These are phyloP conservation scores for Sycobia sp. DNA, from an alignment of 1,140 invertebrate species.

Conservation along the genomic window DNA sequence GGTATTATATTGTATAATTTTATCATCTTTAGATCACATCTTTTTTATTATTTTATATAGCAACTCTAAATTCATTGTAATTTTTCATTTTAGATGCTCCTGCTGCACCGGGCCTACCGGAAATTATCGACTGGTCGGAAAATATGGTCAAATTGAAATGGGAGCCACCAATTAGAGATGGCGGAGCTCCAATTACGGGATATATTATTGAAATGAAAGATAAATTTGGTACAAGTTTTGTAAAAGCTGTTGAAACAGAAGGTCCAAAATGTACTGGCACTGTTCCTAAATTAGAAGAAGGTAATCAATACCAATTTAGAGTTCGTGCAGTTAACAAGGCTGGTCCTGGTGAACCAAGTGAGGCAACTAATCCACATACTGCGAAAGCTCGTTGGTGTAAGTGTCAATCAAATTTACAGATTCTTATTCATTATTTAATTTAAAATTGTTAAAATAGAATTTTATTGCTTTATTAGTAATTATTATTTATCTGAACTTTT, in stretches of 20 bases:
- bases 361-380: slow-evolving; percentile 92
- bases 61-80: background rate
- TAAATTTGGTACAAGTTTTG: slow-evolving; percentile 70
- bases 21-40: background rate
- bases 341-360: slow-evolving; percentile 92
- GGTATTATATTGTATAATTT: slow-evolving; percentile 60
- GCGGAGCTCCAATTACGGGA: slow-evolving; percentile 93
- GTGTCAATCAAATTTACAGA: slow-evolving; percentile 51
- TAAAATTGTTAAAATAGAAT: too few relatives aligned
- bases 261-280: slow-evolving; percentile 81
- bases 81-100: slow-evolving; percentile 72
- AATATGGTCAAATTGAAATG: slow-evolving; percentile 93
- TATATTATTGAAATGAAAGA: slow-evolving; percentile 91
- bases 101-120: slow-evolving; percentile 87
- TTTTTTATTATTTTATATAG: background rate
- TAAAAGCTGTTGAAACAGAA: slow-evolving; percentile 77
- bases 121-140: slow-evolving; percentile 92
- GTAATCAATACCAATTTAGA: slow-evolving; percentile 94
- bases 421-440: slow-evolving; percentile 25
- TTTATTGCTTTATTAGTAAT: slow-evolving; percentile 32
- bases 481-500: too few relatives aligned
- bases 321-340: slow-evolving; percentile 95
- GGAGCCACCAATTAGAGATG: slow-evolving; percentile 94
- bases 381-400: slow-evolving; percentile 90
- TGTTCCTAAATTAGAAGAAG: slow-evolving; percentile 89